Evolutionary conservation across 2,113 vertebrate genomes (phyloP), one percentile per base, ranked within the genome.

Genomic region (Alosa alosa): DNA sequence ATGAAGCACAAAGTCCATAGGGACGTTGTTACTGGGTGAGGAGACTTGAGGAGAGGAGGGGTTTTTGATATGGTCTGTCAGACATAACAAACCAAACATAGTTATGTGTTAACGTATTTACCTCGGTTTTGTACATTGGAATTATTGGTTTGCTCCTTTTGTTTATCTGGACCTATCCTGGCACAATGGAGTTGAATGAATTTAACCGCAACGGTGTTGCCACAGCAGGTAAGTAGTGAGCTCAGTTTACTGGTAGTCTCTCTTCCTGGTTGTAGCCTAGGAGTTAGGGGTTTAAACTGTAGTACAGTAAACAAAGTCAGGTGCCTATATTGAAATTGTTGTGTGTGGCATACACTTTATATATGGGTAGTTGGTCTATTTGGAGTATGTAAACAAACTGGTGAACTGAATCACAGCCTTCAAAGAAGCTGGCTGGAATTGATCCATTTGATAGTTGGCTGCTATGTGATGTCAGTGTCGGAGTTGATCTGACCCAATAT

Each of bases 1-100:
- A 83, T 84, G 81, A 83, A 89, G 93, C 83, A 81, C 91, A 93
- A 96, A 95, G 95, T 96, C 91, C 91, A 88, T 41, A 22, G 85
- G 84, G 82, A 22, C 85, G 55, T 46, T 22, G 41, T 86, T 89
- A 72, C 84, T 52, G 83, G 87, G 85, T 68, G 31, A 36, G 72
- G 10, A 39, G 25, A 39, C 10, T 31, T 0, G 13, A n/a, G n/a
- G 31, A 31, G 31, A 31, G 31, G 31, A 31, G 31, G 31, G 31
- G 25, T 36, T 2, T 78, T 39, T 5, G 11, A 15, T 36, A 36
- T 78, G 31, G 72, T 78, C 25, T 15, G 36, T 17, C 72, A 5
- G 72, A 78, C 11, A 5, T 39, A 13, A 39, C 2, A 39, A 78
- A 39, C 4, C 72, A 17, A 78, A 41, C 15, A 41, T 36, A 78